phyloP scores from a whole-genome alignment of 2,797 vertebrate species.

The Gallinago solitaria region DNA sequence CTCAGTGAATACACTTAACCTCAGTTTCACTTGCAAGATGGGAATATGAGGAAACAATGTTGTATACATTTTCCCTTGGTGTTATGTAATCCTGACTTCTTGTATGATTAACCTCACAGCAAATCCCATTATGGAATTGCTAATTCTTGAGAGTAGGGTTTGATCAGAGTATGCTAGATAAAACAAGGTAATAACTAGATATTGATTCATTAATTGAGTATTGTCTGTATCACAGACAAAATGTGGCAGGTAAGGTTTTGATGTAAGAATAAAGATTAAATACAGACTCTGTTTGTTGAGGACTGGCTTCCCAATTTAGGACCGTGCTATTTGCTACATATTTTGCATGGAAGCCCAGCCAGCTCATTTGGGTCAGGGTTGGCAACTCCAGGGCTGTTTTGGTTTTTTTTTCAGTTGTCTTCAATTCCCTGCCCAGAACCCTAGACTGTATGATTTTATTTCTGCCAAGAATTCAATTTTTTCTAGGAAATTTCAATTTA shows the following conservation, averaged over 20 bases:
- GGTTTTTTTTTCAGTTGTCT: background rate
- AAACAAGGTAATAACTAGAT: background rate
- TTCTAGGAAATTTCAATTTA: background rate
- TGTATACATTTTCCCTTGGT: background rate
- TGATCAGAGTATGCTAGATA: background rate
- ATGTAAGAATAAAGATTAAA: background rate
- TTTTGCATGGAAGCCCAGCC: background rate
- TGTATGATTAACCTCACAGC: background rate
- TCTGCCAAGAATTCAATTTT: background rate
- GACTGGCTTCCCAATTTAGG: background rate
- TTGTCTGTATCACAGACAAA: background rate
- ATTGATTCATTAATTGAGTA: background rate
- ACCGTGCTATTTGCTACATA: background rate
- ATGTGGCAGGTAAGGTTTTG: background rate
- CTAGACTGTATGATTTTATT: background rate
- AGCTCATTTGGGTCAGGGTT: background rate
- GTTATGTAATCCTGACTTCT: background rate
- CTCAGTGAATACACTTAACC: background rate
- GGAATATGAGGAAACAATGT: background rate
- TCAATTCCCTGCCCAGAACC: background rate
- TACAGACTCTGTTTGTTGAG: background rate
- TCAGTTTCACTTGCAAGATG: background rate
- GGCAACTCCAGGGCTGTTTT: background rate
- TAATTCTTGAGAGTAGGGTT: background rate
- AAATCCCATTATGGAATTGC: background rate